These are phyloP conservation scores for Mobula hypostoma DNA, from an alignment of 2,113 vertebrate genomes.

Conservation along the genomic window DNA sequence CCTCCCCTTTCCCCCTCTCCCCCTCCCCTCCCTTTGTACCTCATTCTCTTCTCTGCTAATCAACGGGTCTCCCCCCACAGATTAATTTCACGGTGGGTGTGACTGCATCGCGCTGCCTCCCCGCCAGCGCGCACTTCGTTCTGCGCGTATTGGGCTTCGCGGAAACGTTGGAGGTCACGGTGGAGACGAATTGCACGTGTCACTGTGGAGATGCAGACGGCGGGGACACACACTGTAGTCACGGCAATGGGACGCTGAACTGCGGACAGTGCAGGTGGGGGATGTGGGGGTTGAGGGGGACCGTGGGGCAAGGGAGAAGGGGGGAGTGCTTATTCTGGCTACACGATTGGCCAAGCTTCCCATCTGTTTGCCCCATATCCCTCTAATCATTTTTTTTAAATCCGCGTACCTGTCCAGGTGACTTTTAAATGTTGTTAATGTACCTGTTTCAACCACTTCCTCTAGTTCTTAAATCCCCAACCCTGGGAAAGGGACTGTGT, in stretches of 20 bases:
- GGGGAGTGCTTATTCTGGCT: too few relatives aligned
- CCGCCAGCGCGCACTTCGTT: slow-evolving; percentile 53
- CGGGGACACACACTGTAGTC: slow-evolving; percentile 43
- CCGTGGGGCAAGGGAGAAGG: neutral
- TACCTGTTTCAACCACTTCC: too few relatives aligned
- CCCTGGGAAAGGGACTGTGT: too few relatives aligned
- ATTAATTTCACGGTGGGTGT: slow-evolving; percentile 73
- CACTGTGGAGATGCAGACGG: slow-evolving; percentile 46
- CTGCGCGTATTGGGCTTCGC: slow-evolving; percentile 76
- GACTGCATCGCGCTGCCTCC: slow-evolving; percentile 61
- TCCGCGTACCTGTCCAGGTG: too few relatives aligned
- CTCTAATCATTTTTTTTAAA: too few relatives aligned
- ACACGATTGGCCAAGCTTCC: too few relatives aligned
- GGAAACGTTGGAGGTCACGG: slow-evolving; percentile 65
- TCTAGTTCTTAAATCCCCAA: too few relatives aligned
- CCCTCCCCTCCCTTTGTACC: too few relatives aligned
- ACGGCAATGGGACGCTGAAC: slow-evolving; percentile 49
- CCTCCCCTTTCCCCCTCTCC: too few relatives aligned
- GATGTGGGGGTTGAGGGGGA: slow-evolving; percentile 43
- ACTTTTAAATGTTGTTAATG: too few relatives aligned
- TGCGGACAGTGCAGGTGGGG: slow-evolving; percentile 84
- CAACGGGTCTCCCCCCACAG: slow-evolving; percentile 48
- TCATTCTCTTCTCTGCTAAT: too few relatives aligned
- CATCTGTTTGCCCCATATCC: too few relatives aligned
- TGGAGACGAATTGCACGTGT: slow-evolving; percentile 70